phyloP scores from a whole-genome alignment of 2,888 invertebrate species.

The Dimorphilus gyrociliatus region DNA sequence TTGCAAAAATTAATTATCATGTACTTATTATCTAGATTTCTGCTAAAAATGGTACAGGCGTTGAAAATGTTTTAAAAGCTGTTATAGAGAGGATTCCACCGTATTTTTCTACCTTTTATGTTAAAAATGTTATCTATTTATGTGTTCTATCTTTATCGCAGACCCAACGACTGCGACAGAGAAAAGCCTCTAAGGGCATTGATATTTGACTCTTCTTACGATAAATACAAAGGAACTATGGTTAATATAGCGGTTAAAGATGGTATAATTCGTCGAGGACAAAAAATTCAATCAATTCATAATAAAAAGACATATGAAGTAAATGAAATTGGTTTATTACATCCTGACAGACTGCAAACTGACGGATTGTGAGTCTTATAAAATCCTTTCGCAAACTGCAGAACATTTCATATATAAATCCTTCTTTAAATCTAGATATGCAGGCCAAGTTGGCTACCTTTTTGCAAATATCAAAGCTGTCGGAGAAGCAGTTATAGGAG shows the following conservation, averaged over 20 bases:
- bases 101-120: conserved; percentile 15
- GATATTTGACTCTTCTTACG: conserved; percentile 84
- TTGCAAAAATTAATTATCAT: no score
- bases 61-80: conserved; percentile 56
- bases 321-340: conserved; percentile 57
- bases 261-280: conserved; percentile 49
- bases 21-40: conserved; percentile 49
- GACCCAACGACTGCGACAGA: conserved; percentile 28
- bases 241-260: conserved; percentile 23
- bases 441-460: conserved; percentile 85
- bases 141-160: conserved; percentile 9
- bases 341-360: conserved; percentile 46
- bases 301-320: conserved; percentile 60
- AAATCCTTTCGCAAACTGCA: not conserved
- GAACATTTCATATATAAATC: conserved; percentile 1
- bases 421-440: conserved; percentile 37
- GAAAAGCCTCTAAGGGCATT: conserved; percentile 54
- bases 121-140: not conserved
- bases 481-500: conserved; percentile 58
- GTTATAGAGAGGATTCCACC: conserved; percentile 63
- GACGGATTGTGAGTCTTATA: conserved; percentile 20
- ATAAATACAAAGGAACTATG: conserved; percentile 50
- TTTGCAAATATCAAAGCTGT: conserved; percentile 60
- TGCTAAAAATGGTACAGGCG: conserved; percentile 74
- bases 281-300: conserved; percentile 53